phyloP scores from a whole-genome alignment of 2,888 invertebrate genomes.

The Abrostola triplasia region DNA sequence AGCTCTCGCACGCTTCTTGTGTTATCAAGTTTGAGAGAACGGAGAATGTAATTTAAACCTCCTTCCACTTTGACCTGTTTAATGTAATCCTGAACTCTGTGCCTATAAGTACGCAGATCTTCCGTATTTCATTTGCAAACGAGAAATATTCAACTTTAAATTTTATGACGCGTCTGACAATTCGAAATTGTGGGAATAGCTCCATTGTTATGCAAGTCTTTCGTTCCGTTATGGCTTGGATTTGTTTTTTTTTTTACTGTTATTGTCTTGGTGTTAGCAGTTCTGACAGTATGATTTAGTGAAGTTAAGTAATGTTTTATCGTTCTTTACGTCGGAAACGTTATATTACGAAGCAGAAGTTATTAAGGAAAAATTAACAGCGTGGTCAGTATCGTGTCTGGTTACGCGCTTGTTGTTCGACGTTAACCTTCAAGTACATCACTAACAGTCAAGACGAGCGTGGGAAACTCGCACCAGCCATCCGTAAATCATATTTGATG shows the following conservation, averaged over 20 bases:
- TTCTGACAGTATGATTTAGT: conserved; percentile 8
- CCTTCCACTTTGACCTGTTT: conserved; percentile 27
- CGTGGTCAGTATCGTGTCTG: conserved; percentile 11
- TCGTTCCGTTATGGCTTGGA: conserved; percentile 23
- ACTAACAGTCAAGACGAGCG: conserved; percentile 34
- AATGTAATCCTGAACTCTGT: conserved; percentile 21
- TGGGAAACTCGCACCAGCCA: conserved; percentile 48
- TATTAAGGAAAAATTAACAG: conserved; percentile 12
- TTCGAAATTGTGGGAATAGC: conserved; percentile 43
- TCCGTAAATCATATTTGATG: conserved; percentile 46
- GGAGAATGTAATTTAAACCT: conserved; percentile 45
- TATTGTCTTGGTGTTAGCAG: conserved; percentile 22
- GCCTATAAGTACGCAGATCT: conserved; percentile 22
- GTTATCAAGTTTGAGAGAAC: conserved; percentile 34
- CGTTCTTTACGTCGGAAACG: neutral
- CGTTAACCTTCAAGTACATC: conserved; percentile 36
- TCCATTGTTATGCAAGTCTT: conserved; percentile 44
- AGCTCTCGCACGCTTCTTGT: conserved; percentile 41
- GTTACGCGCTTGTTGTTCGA: conserved; percentile 18
- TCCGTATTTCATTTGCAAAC: conserved; percentile 25
- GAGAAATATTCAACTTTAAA: conserved; percentile 36
- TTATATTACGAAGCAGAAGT: neutral
- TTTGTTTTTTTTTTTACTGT: conserved; percentile 41
- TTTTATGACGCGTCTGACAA: conserved; percentile 39
- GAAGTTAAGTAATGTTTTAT: neutral